phyloP scores from a whole-genome alignment of 2,797 vertebrate species.

The Picus viridis region DNA sequence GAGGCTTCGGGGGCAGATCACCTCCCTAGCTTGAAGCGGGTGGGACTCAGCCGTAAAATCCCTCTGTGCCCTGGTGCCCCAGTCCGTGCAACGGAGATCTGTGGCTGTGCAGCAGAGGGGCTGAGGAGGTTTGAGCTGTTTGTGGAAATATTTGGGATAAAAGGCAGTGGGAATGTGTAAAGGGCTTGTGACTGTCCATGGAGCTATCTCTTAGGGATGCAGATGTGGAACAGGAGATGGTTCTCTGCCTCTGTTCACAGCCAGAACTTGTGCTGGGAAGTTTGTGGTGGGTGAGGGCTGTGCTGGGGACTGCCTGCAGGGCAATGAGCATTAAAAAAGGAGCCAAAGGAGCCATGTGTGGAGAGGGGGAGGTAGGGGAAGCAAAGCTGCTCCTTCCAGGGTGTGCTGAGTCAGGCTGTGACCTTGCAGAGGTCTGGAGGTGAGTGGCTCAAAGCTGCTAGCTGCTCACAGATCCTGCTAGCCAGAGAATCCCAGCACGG shows the following conservation, averaged over 20 bases:
- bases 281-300: neutral
- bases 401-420: neutral
- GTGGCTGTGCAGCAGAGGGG: neutral
- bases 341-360: rapidly evolving
- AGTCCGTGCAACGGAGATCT: neutral
- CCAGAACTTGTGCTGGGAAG: rapidly evolving
- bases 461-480: neutral
- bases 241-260: neutral
- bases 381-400: neutral
- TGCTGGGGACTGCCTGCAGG: neutral
- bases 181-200: neutral
- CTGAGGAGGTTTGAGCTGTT: neutral
- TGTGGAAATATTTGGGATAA: neutral
- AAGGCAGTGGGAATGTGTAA: neutral
- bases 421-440: neutral
- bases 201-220: neutral
- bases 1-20: rapidly evolving
- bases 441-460: neutral
- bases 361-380: too few relatives aligned
- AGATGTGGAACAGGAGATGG: neutral
- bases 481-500: too few relatives aligned
- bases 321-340: rapidly evolving
- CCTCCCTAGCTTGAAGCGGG: neutral
- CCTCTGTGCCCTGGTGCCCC: neutral
- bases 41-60: neutral